phyloP scores from a whole-genome alignment of 2,113 vertebrate species.

The Oostethus manadensis region DNA sequence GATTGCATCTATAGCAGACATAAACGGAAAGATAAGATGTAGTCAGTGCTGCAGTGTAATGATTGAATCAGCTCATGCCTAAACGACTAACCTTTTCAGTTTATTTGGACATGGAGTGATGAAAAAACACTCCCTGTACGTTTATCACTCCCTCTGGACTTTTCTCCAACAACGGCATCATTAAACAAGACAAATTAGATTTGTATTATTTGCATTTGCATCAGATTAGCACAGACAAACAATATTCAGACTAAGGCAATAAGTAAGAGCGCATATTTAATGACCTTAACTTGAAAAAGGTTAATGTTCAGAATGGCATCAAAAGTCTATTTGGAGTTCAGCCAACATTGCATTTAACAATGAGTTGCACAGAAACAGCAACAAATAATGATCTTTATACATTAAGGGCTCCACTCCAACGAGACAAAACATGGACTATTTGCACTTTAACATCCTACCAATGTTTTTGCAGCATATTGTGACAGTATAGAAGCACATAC shows the following conservation, averaged over 20 bases:
- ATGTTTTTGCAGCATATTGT: not conserved
- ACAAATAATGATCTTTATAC: too few species aligned
- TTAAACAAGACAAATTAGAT: not conserved
- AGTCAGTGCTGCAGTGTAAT: too few species aligned
- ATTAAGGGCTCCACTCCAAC: not conserved
- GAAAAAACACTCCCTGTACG: constrained; percentile 32
- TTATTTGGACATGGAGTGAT: constrained; percentile 25
- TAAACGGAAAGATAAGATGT: too few species aligned
- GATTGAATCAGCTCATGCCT: not conserved
- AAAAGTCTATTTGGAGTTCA: too few species aligned
- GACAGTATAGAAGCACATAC: not conserved
- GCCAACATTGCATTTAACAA: too few species aligned
- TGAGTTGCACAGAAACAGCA: too few species aligned
- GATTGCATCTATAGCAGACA: too few species aligned
- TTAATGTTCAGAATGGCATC: too few species aligned
- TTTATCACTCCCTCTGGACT: not conserved
- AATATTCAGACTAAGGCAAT: not conserved
- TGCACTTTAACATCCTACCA: not conserved
- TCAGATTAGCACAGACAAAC: not conserved
- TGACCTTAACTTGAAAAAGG: too few species aligned
- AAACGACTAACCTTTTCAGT: constrained; percentile 12
- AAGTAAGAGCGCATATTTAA: not conserved
- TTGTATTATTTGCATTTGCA: not conserved
- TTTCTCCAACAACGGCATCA: not conserved
- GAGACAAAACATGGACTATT: not conserved